A percentile compares a stretch with the other conserved stretches of the same genome.
Evolutionary conservation across 1,140 invertebrate species (phyloP).

Genomic region (Procambarus virginalis): DNA sequence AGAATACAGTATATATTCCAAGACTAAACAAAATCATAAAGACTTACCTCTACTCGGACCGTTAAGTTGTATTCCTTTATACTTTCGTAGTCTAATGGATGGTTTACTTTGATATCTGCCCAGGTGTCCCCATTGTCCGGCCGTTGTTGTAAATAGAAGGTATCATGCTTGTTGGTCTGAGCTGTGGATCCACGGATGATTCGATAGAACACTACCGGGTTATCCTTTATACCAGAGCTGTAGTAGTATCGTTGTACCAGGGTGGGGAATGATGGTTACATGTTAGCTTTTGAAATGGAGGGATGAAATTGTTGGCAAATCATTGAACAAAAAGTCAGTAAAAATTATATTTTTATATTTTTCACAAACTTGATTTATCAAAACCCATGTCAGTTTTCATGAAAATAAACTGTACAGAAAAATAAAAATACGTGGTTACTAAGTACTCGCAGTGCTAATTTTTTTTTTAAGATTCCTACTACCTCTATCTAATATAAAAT

Average conservation of each 20-base stretch:
- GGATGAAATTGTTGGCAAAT: slow-evolving; percentile 2
- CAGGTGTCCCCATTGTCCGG: slow-evolving; percentile 91
- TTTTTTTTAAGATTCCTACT: slow-evolving; percentile 24
- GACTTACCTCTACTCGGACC: slow-evolving; percentile 92
- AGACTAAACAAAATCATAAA: not conserved
- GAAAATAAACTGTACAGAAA: slow-evolving; percentile 26
- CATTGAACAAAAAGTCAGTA: not conserved
- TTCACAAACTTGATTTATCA: slow-evolving; percentile 38
- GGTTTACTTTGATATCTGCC: slow-evolving; percentile 97
- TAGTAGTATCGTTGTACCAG: slow-evolving; percentile 60
- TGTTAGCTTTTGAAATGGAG: slow-evolving; percentile 29
- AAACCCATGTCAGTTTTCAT: slow-evolving; percentile 2
- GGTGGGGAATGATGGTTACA: slow-evolving; percentile 17
- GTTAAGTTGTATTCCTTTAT: slow-evolving; percentile 97
- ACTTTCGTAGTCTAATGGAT: slow-evolving; percentile 94
- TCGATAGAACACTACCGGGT: slow-evolving; percentile 94
- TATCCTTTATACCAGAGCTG: slow-evolving; percentile 96
- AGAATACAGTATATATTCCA: not conserved
- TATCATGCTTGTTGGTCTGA: slow-evolving; percentile 96
- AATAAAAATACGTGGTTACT: slow-evolving; percentile 16
- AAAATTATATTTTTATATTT: slow-evolving; percentile 14
- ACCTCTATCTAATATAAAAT: slow-evolving; percentile 59
- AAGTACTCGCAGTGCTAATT: slow-evolving; percentile 33
- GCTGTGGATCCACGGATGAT: slow-evolving; percentile 95
- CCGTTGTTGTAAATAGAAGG: slow-evolving; percentile 95